Percentiles rank a stretch among this genome's conserved stretches.
These are phyloP conservation scores for Hemaris fuciformis DNA, from an alignment of 2,888 invertebrate species.

Conservation along the genomic window DNA sequence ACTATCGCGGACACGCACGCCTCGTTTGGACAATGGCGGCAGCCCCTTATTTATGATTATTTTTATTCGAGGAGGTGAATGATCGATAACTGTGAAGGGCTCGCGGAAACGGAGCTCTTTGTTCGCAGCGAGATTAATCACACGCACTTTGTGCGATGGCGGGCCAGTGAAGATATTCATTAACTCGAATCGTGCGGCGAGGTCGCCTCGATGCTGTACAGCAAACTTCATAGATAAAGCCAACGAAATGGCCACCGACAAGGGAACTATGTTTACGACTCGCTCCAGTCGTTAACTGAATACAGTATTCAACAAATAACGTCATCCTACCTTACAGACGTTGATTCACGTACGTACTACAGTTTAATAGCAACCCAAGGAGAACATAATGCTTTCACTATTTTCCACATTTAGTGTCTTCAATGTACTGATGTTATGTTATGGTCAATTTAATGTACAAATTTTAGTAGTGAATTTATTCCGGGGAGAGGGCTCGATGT, in stretches of 20 bases:
- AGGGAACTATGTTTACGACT: conserved; percentile 11
- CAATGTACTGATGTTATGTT: conserved; percentile 2
- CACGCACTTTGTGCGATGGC: conserved; percentile 64
- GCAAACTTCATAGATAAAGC: conserved; percentile 5
- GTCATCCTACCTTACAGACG: neutral
- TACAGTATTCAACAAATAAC: neutral
- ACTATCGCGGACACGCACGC: conserved; percentile 70
- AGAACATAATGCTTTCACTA: neutral
- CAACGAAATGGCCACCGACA: neutral
- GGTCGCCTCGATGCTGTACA: conserved; percentile 27
- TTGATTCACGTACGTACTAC: conserved; percentile 61
- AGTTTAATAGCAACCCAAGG: conserved; percentile 52
- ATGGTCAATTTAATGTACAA: conserved; percentile 64
- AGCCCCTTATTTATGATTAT: conserved; percentile 75
- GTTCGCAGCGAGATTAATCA: conserved; percentile 75
- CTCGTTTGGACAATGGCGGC: conserved; percentile 68
- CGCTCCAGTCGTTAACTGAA: neutral
- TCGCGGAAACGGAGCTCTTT: conserved; percentile 71
- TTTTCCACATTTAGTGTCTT: neutral
- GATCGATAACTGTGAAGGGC: conserved; percentile 71
- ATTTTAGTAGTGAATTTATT: conserved; percentile 63
- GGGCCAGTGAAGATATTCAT: conserved; percentile 67
- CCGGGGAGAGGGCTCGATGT: conserved; percentile 57
- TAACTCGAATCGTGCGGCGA: conserved; percentile 49
- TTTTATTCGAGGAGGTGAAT: conserved; percentile 74